A percentile compares a stretch with the other conserved stretches of the same genome.
phyloP scores from a whole-genome alignment of 1,140 invertebrate genomes.

The Neodiprion pinetum region DNA sequence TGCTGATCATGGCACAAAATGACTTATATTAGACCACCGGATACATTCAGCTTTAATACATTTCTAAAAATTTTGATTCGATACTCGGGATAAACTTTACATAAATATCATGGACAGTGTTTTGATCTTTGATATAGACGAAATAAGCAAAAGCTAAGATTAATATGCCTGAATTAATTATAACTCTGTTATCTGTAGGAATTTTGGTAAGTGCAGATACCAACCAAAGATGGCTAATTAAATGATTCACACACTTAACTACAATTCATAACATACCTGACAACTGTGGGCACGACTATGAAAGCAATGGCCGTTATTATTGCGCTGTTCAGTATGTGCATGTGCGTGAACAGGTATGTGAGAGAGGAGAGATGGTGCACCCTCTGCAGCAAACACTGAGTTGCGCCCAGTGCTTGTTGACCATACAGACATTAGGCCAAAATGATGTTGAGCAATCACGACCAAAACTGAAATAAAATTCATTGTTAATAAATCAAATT shows the following conservation, averaged over 20 bases:
- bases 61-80: too few species aligned
- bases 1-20: too few species aligned
- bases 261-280: constrained; percentile 45
- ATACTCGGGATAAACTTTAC: too few species aligned
- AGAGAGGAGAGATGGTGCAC: constrained; percentile 42
- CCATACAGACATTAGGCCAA: constrained; percentile 61
- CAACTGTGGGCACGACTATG: constrained; percentile 54
- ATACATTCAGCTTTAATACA: too few species aligned
- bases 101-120: too few species aligned
- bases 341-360: constrained; percentile 49
- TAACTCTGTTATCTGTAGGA: too few species aligned
- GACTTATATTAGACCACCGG: too few species aligned
- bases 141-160: too few species aligned
- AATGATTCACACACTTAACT: not conserved
- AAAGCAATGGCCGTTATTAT: constrained; percentile 53
- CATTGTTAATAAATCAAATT: not conserved
- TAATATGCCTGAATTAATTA: too few species aligned
- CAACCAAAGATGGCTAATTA: too few species aligned
- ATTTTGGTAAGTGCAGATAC: too few species aligned
- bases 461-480: constrained; percentile 34
- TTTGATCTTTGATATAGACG: too few species aligned
- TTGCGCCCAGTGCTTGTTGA: constrained; percentile 60
- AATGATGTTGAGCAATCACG: constrained; percentile 30
- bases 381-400: constrained; percentile 55
- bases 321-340: constrained; percentile 51